phyloP scores from a whole-genome alignment of 1,140 invertebrate genomes.

The Zaprionus kolodkinae region DNA sequence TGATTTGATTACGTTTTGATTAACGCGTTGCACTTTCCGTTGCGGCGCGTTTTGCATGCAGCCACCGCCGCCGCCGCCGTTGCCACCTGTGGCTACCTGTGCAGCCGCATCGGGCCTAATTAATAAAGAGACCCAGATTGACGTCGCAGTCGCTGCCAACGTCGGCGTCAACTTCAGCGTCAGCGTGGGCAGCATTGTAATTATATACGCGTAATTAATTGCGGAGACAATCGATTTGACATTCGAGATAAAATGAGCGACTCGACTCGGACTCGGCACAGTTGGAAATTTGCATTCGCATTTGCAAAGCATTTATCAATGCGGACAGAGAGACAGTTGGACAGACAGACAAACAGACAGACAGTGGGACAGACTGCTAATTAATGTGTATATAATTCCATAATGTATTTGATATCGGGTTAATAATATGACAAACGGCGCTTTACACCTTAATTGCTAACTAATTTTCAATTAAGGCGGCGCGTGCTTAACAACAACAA shows the following conservation, averaged over 20 bases:
- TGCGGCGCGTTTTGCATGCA: constrained; percentile 69
- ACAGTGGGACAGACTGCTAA: constrained; percentile 31
- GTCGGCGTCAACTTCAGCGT: constrained; percentile 44
- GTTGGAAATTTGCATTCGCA: constrained; percentile 59
- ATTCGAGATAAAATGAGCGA: constrained; percentile 70
- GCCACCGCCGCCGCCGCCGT: constrained; percentile 45
- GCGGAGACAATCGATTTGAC: constrained; percentile 83
- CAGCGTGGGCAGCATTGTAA: constrained; percentile 74
- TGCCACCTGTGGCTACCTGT: constrained; percentile 80
- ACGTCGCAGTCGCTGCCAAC: constrained; percentile 10
- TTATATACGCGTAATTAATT: constrained; percentile 83
- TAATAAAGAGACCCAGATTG: constrained; percentile 69
- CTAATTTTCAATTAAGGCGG: constrained; percentile 57
- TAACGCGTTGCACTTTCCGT: constrained; percentile 80
- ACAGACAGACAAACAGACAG: background rate
- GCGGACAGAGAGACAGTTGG: constrained; percentile 26
- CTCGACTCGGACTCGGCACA: constrained; percentile 43
- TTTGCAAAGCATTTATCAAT: constrained; percentile 67
- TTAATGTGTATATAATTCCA: constrained; percentile 54
- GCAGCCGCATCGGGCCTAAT: constrained; percentile 77
- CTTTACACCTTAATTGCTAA: constrained; percentile 66
- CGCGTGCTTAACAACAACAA: background rate
- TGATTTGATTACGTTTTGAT: constrained; percentile 82
- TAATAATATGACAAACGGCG: constrained; percentile 42
- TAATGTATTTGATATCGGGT: constrained; percentile 30